Evolutionary conservation across 2,888 invertebrate species (phyloP), one percentile per base, ranked within the genome.

Genomic region (Linnaemya vulpina): DNA sequence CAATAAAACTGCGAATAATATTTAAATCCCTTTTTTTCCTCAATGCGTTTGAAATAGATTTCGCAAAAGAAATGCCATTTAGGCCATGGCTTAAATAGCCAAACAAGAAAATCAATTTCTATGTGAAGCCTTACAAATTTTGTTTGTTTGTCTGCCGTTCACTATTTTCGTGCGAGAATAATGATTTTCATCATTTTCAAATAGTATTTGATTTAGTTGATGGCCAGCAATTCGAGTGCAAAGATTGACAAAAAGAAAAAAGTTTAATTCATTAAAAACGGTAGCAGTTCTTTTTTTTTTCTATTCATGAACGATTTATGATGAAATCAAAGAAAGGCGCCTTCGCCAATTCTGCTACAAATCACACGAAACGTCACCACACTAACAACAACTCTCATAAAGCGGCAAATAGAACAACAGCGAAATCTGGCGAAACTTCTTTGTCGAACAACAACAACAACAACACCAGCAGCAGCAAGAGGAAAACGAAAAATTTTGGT

Each of bases 271-370:
- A 3, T 1, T 2, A 13, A 22, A 38, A 38, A 15, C 10, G 20
- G 22, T n/a, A 17, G 13, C 11, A 49, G 0, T 46, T 65, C 22
- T 13, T 17, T 22, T 10, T 58, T 68, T 49, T 38, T 43, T 13
- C 13, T 53, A 38, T 62, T 13, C 15, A 83, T 74, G 70, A 17
- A 11, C 9, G 22, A 60, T 70, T 70, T 68, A 89, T 87, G 63
- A 91, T 91, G 90, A 91, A 91, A 89, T 83, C 89, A 20, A 90
- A 90, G 86, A 89, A 89, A 80, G 87, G 88, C 35, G 89, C 89
- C n/a, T 91, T 91, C 75, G 89, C 88, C 85, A 89, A 91, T 76
- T 88, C 89, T 63, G 89, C 91, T 22, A 90, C 91, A 53, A 91
- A 90, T 75, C 90, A 91, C 88, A 88, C 89, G 86, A 90, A 88